phyloP scores from a whole-genome alignment of 2,113 vertebrate genomes.

The Hymenochirus boettgeri region DNA sequence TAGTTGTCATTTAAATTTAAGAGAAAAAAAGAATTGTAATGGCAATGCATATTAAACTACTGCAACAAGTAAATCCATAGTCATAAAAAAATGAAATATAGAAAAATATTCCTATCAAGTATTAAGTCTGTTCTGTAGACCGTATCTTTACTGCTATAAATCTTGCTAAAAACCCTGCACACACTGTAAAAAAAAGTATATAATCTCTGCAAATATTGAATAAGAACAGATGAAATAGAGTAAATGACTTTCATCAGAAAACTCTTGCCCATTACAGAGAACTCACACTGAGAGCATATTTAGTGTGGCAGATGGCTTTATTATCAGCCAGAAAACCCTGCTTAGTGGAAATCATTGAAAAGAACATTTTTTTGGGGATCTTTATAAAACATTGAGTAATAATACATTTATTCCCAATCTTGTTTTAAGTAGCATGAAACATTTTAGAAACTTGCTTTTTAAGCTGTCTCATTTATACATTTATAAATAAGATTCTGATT shows the following conservation, averaged over 20 bases:
- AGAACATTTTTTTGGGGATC: conserved; percentile 22
- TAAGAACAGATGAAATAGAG: conserved; percentile 27
- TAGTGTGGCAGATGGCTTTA: conserved; percentile 37
- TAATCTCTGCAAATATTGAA: conserved; percentile 10
- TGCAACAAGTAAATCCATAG: no score
- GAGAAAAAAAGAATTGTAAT: no score
- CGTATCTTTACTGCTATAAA: no score
- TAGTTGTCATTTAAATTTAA: no score
- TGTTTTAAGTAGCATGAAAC: conserved; percentile 4
- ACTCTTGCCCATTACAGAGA: conserved; percentile 27
- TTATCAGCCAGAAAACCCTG: conserved; percentile 29
- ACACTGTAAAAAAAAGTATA: not conserved
- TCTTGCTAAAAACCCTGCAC: conserved; percentile 5
- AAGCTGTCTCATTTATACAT: not conserved
- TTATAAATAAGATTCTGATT: not conserved
- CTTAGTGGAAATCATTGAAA: conserved; percentile 27
- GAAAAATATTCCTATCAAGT: no score
- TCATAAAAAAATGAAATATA: no score
- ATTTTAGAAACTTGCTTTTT: not conserved
- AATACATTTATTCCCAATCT: conserved; percentile 30
- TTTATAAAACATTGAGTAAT: conserved; percentile 16
- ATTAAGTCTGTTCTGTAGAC: no score
- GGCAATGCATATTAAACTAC: no score
- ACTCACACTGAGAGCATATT: conserved; percentile 34
- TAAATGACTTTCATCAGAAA: conserved; percentile 26